These are phyloP conservation scores for Andricus grossulariae DNA, from an alignment of 1,140 invertebrate genomes.

Conservation along the genomic window DNA sequence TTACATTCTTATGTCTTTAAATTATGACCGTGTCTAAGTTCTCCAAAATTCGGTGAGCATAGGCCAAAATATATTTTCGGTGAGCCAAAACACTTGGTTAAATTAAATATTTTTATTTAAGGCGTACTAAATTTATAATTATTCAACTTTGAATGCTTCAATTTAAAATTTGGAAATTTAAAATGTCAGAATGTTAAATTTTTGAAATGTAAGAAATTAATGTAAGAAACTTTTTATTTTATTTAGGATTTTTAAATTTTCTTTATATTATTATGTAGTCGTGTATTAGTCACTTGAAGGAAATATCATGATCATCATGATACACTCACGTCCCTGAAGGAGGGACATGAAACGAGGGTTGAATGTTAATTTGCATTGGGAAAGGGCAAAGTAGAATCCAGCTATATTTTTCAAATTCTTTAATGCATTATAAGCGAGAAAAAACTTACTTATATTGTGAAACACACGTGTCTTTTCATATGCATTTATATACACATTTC, in stretches of 20 bases:
- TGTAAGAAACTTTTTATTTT: background rate
- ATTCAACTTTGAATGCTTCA: too few relatives aligned
- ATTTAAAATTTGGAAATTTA: too few relatives aligned
- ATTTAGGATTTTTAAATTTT: background rate
- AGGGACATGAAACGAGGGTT: background rate
- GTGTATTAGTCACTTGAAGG: background rate
- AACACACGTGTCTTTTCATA: background rate
- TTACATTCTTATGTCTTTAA: too few relatives aligned
- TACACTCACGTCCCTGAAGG: background rate
- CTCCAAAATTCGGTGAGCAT: too few relatives aligned
- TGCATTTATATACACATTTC: too few relatives aligned
- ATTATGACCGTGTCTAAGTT: too few relatives aligned
- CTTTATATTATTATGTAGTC: background rate
- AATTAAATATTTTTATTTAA: too few relatives aligned
- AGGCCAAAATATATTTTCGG: too few relatives aligned
- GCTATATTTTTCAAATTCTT: background rate
- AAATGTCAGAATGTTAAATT: too few relatives aligned
- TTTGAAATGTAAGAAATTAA: too few relatives aligned
- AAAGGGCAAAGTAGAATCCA: background rate
- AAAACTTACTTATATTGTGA: background rate
- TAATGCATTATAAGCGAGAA: constrained; percentile 8
- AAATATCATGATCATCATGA: background rate
- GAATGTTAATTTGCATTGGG: background rate
- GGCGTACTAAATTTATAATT: too few relatives aligned
- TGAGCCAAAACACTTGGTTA: too few relatives aligned